phyloP scores from a whole-genome alignment of 1,140 invertebrate genomes.

The Colletes latitarsis region DNA sequence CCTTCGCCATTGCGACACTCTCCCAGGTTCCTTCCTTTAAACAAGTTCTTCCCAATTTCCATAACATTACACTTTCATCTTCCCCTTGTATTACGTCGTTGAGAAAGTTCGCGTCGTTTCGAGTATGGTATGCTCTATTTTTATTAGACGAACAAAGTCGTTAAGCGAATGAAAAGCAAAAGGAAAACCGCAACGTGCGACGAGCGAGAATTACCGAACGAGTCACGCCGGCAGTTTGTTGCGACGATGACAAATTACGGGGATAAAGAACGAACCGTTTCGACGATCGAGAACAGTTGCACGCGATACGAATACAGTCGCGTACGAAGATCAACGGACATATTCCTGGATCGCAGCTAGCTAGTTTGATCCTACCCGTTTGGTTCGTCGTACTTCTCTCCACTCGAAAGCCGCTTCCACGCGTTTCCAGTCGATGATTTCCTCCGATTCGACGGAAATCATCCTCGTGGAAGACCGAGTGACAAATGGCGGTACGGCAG shows the following conservation, averaged over 20 bases:
- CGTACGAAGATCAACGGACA: not conserved
- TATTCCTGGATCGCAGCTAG: not conserved
- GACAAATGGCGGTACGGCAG: slow-evolving; percentile 59
- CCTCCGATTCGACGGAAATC: slow-evolving; percentile 55
- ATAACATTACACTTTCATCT: too few species aligned
- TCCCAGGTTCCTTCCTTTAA: too few species aligned
- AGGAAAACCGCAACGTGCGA: not conserved
- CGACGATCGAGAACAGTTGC: not conserved
- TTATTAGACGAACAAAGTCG: too few species aligned
- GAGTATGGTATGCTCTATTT: too few species aligned
- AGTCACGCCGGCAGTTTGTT: not conserved
- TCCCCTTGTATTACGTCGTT: too few species aligned
- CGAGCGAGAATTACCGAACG: not conserved
- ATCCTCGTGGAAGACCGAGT: slow-evolving; percentile 63
- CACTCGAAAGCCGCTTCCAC: not conserved
- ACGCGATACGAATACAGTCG: not conserved
- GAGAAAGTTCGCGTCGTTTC: too few species aligned
- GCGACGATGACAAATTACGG: not conserved
- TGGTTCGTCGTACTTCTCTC: not conserved
- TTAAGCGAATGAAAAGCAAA: too few species aligned
- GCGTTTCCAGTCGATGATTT: slow-evolving; percentile 10
- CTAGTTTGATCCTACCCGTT: not conserved
- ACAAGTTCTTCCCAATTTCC: too few species aligned
- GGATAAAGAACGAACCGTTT: not conserved
- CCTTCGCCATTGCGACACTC: too few species aligned